phyloP scores from a whole-genome alignment of 2,888 invertebrate species.

The Apamea anceps region DNA sequence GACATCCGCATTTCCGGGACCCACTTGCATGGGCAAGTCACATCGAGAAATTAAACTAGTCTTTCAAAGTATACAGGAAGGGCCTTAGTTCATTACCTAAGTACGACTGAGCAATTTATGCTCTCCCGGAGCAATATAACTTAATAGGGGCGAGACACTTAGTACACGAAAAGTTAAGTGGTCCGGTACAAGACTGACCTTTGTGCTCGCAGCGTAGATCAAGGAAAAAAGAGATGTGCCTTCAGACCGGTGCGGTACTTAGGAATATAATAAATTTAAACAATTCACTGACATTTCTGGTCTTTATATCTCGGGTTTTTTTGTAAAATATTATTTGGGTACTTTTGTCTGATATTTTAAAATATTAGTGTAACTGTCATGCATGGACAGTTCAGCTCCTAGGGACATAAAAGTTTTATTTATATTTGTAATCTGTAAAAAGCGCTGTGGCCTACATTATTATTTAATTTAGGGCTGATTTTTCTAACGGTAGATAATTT shows the following conservation, averaged over 20 bases:
- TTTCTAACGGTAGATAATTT: too few species aligned
- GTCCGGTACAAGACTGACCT: constrained; percentile 32
- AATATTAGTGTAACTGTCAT: too few species aligned
- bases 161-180: constrained; percentile 57
- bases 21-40: constrained; percentile 38
- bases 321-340: background rate
- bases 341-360: too few species aligned
- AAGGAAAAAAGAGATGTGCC: constrained; percentile 8
- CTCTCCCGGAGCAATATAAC: constrained; percentile 49
- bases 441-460: too few species aligned
- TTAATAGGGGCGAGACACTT: constrained; percentile 44
- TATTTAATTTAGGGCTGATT: too few species aligned
- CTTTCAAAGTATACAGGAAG: constrained; percentile 12
- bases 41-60: constrained; percentile 46
- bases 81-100: constrained; percentile 45
- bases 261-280: constrained; percentile 2
- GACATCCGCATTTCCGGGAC: constrained; percentile 21
- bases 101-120: constrained; percentile 45
- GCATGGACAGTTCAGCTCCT: too few species aligned
- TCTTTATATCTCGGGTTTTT: background rate
- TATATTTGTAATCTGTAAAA: too few species aligned
- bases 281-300: background rate
- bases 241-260: background rate
- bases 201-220: constrained; percentile 11
- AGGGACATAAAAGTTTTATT: too few species aligned